Evolutionary conservation across 2,113 vertebrate genomes (phyloP).

Genomic region (Apteryx mantelli): DNA sequence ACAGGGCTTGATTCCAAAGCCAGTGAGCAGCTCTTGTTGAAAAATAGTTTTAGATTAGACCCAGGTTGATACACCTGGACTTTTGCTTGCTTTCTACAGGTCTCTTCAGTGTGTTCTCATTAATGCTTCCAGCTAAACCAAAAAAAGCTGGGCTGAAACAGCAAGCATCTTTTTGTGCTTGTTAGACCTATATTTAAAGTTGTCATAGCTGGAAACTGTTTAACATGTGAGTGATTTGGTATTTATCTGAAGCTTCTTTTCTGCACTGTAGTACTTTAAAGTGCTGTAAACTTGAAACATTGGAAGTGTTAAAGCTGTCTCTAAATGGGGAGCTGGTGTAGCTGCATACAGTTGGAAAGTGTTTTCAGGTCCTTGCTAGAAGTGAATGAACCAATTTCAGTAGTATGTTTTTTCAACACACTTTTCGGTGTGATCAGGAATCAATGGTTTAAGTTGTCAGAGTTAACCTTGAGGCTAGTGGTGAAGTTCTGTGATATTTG

Average conservation of each 20-base stretch:
- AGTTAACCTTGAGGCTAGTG: background rate
- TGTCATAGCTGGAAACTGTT: background rate
- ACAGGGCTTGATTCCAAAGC: background rate
- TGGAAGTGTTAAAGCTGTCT: background rate
- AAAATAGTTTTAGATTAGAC: background rate
- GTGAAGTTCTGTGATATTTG: background rate
- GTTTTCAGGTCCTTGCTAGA: background rate
- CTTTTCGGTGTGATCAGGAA: background rate
- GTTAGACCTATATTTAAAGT: background rate
- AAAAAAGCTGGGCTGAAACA: background rate
- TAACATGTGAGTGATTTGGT: background rate
- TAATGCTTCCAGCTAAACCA: background rate
- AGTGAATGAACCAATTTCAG: background rate
- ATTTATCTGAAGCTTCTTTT: background rate
- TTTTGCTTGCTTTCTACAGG: background rate
- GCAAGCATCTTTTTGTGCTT: background rate
- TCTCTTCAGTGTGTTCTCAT: background rate
- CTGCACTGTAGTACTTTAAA: background rate
- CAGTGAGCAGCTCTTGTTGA: background rate
- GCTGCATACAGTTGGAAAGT: background rate
- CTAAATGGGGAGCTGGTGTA: background rate
- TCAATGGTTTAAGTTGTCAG: background rate
- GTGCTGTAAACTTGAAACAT: background rate
- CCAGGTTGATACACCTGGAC: background rate
- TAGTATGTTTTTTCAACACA: background rate